Percentiles rank a stretch among this genome's conserved stretches.
Evolutionary conservation across 2,888 invertebrate species (phyloP).

Genomic region (Heliconius cydno): DNA sequence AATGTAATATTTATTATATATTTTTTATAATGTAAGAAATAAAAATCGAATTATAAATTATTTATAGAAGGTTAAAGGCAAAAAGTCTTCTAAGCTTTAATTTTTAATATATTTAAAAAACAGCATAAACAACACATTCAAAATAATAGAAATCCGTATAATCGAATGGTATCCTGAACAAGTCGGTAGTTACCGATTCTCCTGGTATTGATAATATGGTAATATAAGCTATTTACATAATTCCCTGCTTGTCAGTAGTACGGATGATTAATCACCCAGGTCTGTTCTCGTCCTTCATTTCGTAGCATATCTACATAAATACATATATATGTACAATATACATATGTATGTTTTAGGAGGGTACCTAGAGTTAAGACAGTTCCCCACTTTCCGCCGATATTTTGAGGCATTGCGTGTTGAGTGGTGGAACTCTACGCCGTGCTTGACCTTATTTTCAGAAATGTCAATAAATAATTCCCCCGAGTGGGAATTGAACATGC

Average conservation of each 20-base stretch:
- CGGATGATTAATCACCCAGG: slow-evolving; percentile 50
- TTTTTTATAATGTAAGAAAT: too few species aligned
- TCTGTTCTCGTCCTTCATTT: slow-evolving; percentile 46
- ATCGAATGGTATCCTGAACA: slow-evolving; percentile 8
- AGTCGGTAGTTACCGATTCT: slow-evolving; percentile 37
- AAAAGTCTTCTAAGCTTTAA: not conserved
- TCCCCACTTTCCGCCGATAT: too few species aligned
- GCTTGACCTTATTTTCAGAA: too few species aligned
- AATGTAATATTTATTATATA: too few species aligned
- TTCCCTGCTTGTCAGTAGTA: slow-evolving; percentile 47
- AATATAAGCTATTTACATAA: slow-evolving; percentile 51
- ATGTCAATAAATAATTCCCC: too few species aligned
- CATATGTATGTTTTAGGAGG: not conserved
- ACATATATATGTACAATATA: not conserved
- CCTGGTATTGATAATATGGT: slow-evolving; percentile 47
- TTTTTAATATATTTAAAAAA: not conserved
- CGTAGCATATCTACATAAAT: slow-evolving; percentile 17
- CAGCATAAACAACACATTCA: not conserved
- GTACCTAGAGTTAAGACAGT: too few species aligned
- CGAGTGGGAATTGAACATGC: too few species aligned
- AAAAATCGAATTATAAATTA: not conserved
- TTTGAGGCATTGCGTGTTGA: too few species aligned
- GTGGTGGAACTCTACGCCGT: too few species aligned
- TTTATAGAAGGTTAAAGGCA: not conserved
- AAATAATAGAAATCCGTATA: slow-evolving; percentile 6